Evolutionary conservation across 2,888 invertebrate genomes (phyloP), one percentile per base, ranked within the genome.

Genomic region (Cryptophagus acutangulus): DNA sequence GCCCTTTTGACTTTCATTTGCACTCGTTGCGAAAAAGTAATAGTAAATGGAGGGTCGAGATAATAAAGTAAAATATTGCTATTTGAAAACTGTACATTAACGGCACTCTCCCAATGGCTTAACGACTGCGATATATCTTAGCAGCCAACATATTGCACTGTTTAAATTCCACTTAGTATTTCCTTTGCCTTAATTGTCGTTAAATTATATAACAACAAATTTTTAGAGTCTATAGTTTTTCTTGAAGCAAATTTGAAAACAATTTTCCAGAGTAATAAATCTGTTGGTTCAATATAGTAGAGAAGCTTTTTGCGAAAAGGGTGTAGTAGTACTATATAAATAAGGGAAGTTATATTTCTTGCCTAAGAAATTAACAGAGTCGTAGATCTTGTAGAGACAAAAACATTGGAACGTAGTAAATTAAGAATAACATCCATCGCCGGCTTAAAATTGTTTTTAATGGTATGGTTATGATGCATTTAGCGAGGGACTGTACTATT

Each of bases 301-400:
- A 26, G 41, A 43, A 43, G 52, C 49, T 56, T 56, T 54, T 57
- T 54, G 51, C 52, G 46, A 57, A 56, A 59, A 57, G 57, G 58
- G 58, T 60, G 56, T 48, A 45, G 42, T n/a, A n/a, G n/a, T n/a
- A n/a, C n/a, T n/a, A n/a, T n/a, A n/a, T n/a, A n/a, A n/a, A n/a
- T n/a, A n/a, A n/a, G n/a, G n/a, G n/a, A 57, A 60, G 60, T 59
- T 59, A 59, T 58, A 61, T 59, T 58, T 59, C 59, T 59, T 61
- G 59, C 58, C 53, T 54, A 57, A 57, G 53, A 59, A 61, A 61
- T 61, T 61, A 61, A 61, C 61, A 50, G 54, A 54, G 58, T 55
- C 58, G 57, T 61, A 61, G 61, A 61, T 61, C 61, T 61, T 54
- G 54, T 46, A 45, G 55, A 53, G 57, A 57, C 60, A 60, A 60